Conservation (phyloP, 2,888 invertebrate genomes). For the Neoascia interrupta region DNA sequence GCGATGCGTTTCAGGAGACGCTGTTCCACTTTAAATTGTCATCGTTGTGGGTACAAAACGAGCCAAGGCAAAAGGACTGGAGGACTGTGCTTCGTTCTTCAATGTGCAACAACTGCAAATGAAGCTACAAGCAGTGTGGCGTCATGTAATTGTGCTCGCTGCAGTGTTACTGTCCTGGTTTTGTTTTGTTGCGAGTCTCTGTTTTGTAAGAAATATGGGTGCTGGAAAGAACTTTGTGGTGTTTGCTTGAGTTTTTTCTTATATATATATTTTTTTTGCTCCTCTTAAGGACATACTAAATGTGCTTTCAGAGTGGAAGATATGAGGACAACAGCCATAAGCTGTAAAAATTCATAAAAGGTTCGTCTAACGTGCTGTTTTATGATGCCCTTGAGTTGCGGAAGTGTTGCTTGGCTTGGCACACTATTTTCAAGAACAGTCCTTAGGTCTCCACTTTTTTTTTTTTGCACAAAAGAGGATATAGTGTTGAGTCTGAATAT, state of each 20-base stretch:
- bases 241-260: not conserved
- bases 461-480: too few relatives aligned
- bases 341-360: slow-evolving; percentile 31
- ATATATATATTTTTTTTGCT: slow-evolving; percentile 14
- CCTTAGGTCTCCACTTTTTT: too few relatives aligned
- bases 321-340: slow-evolving; percentile 12
- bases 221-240: slow-evolving; percentile 46
- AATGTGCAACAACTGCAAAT: slow-evolving; percentile 68
- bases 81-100: slow-evolving; percentile 8
- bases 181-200: slow-evolving; percentile 28
- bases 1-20: slow-evolving; percentile 60
- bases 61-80: not conserved
- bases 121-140: slow-evolving; percentile 62
- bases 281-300: slow-evolving; percentile 30
- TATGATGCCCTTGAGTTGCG: slow-evolving; percentile 26
- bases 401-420: not conserved
- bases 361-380: slow-evolving; percentile 30
- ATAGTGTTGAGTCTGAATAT: too few relatives aligned
- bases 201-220: slow-evolving; percentile 42
- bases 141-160: slow-evolving; percentile 56
- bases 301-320: not conserved
- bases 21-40: slow-evolving; percentile 69
- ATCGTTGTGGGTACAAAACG: slow-evolving; percentile 45
- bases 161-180: slow-evolving; percentile 60
- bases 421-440: too few relatives aligned